Evolutionary conservation across 2,113 vertebrate genomes (phyloP).

Genomic region (Romanogobio albipinnatus): DNA sequence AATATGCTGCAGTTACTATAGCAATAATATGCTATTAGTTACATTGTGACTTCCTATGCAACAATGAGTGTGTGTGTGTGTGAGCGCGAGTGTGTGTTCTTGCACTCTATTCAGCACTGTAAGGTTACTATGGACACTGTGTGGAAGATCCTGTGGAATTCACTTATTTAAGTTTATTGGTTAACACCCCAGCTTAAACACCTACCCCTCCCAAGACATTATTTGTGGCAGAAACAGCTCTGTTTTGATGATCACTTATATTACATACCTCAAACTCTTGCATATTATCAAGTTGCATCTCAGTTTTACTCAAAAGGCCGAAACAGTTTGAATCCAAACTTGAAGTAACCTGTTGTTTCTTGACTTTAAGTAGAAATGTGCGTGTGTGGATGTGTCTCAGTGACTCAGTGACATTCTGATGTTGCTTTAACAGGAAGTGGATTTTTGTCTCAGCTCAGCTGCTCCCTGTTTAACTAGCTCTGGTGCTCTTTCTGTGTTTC

Average conservation of each 20-base stretch:
- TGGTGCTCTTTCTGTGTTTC: conserved; percentile 52
- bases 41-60: conserved; percentile 25
- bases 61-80: conserved; percentile 24
- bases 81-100: conserved; percentile 36
- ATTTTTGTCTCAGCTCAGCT: conserved; percentile 47
- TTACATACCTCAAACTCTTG: neutral
- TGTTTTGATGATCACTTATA: neutral
- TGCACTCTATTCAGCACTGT: conserved; percentile 32
- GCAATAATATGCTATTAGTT: conserved; percentile 16
- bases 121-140: conserved; percentile 69
- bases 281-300: neutral
- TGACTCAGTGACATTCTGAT: conserved; percentile 49
- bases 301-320: neutral
- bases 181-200: conserved; percentile 50
- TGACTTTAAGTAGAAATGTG: conserved; percentile 9
- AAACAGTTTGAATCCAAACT: neutral
- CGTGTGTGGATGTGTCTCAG: conserved; percentile 21
- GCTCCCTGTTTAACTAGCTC: conserved; percentile 54
- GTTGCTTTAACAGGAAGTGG: conserved; percentile 55
- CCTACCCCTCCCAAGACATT: neutral
- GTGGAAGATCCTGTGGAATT: conserved; percentile 70
- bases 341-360: conserved; percentile 28
- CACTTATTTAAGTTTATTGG: conserved; percentile 75
- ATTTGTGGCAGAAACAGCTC: neutral
- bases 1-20: conserved; percentile 3